Percentiles rank a stretch among this genome's conserved stretches.
phyloP scores from a whole-genome alignment of 2,113 vertebrate species.

The Cephalopterus ornatus region DNA sequence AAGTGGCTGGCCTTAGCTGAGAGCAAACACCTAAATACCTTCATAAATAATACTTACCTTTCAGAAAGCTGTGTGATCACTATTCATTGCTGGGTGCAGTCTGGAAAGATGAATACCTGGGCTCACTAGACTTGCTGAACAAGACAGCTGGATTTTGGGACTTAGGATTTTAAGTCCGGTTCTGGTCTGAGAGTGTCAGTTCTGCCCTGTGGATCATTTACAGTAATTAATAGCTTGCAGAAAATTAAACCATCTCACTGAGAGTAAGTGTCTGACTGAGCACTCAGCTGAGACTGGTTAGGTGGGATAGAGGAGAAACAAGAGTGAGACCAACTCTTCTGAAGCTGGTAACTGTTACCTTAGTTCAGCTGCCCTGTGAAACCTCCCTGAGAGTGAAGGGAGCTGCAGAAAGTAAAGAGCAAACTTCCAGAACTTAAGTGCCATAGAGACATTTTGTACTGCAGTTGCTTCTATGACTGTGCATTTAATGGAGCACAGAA shows the following conservation, averaged over 20 bases:
- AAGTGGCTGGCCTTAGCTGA: neutral
- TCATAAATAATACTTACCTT: neutral
- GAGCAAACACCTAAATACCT: neutral
- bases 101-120: neutral
- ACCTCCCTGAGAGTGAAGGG: neutral
- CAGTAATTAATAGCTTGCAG: neutral
- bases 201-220: neutral
- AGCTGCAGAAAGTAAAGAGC: neutral
- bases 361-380: neutral
- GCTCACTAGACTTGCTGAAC: neutral
- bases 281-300: neutral
- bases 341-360: neutral
- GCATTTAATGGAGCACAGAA: neutral
- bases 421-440: neutral
- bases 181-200: neutral
- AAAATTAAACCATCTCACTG: neutral
- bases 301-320: neutral
- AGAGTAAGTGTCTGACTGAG: neutral
- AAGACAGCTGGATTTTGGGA: neutral
- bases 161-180: neutral
- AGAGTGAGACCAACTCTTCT: neutral
- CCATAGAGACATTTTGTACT: neutral
- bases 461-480: neutral
- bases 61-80: neutral
- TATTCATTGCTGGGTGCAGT: neutral